Base-by-base conservation (phyloP, 2,113 vertebrate genomes). In the Tiliqua scincoides region DNA sequence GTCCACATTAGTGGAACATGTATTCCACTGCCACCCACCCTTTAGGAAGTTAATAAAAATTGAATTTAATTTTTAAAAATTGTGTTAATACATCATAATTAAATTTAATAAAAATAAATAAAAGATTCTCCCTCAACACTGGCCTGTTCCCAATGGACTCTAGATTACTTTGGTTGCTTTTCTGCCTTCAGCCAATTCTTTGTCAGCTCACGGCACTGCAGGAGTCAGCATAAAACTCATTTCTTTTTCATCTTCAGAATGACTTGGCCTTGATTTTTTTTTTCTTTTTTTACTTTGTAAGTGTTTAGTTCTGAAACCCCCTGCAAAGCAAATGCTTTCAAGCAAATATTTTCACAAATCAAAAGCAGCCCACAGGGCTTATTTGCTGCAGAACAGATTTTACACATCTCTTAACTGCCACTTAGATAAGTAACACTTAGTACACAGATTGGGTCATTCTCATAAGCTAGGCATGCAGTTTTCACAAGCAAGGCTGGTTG, bases 311-410 rank as follows among this genome's bases (percentile, higher is more conserved):
- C 65, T 43, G 23, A 70, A 62, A 3, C 15, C 35, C 67, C 48
- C 30, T 37, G 30, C 77, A 43, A 57, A 71, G 52, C 32, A 18
- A 82, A 65, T 57, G 25, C 61, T 18, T 86, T 10, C 20, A 65
- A 57, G 73, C 27, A 73, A 73, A 74, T 62, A 78, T 27, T 81
- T 48, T 82, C 32, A 27, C 87, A 87, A 88, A 82, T 91, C 67
- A 87, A 70, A 92, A 89, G 52, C 83, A 89, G 79, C 79, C 25
- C 80, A 17, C 18, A 2, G 75, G 20, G 32, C 59, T 80, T 18
- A 8, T 37, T 77, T 87, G 73, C 37, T 76, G 67, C 65, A 71
- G 37, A 80, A 37, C n/a, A 52, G 21, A 15, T 52, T 14, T 57
- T 54, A 59, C 54, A 25, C 17, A 40, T 65, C 73, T 32, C 67